A percentile compares a stretch with the other conserved stretches of the same genome.
Conservation (phyloP, 2,797 vertebrate genomes). For the Pygocentrus nattereri region DNA sequence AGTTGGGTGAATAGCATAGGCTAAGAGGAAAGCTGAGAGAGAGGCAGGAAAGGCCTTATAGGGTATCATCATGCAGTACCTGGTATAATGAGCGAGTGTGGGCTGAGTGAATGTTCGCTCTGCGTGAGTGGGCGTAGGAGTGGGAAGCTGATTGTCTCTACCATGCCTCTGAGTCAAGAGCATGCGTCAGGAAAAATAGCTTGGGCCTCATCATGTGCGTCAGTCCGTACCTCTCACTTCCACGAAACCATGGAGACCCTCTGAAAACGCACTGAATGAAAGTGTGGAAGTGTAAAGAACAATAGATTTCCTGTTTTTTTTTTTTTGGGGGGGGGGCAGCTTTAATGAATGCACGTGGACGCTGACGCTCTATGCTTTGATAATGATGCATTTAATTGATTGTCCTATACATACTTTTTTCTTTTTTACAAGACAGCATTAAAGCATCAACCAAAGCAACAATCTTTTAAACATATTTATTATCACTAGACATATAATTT, state of each 20-base stretch:
- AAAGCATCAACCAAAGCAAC: slow-evolving; percentile 21
- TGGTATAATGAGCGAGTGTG: slow-evolving; percentile 55
- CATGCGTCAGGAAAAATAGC: slow-evolving; percentile 60
- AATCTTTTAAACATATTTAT: slow-evolving; percentile 33
- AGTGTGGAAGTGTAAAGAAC: slow-evolving; percentile 37
- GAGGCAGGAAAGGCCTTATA: slow-evolving; percentile 60
- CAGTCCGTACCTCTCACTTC: slow-evolving; percentile 51
- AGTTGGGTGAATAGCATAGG: no score
- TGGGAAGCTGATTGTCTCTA: slow-evolving; percentile 62
- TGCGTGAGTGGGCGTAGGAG: slow-evolving; percentile 43
- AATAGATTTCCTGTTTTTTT: slow-evolving; percentile 27
- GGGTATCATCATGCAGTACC: slow-evolving; percentile 51
- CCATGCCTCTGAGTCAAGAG: slow-evolving; percentile 63
- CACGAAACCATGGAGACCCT: slow-evolving; percentile 62
- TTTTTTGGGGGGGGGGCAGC: slow-evolving; percentile 21
- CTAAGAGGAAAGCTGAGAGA: no score
- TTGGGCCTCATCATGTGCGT: slow-evolving; percentile 61
- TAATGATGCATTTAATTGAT: slow-evolving; percentile 57
- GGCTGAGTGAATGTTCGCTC: slow-evolving; percentile 50
- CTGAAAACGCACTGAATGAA: slow-evolving; percentile 54
- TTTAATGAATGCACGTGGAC: slow-evolving; percentile 37
- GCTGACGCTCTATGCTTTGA: slow-evolving; percentile 51
- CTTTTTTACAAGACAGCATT: slow-evolving; percentile 19
- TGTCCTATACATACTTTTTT: slow-evolving; percentile 58
- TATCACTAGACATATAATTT: slow-evolving; percentile 42